Conservation (phyloP, 2,888 invertebrate genomes). For the Rhodophaea formosa region DNA sequence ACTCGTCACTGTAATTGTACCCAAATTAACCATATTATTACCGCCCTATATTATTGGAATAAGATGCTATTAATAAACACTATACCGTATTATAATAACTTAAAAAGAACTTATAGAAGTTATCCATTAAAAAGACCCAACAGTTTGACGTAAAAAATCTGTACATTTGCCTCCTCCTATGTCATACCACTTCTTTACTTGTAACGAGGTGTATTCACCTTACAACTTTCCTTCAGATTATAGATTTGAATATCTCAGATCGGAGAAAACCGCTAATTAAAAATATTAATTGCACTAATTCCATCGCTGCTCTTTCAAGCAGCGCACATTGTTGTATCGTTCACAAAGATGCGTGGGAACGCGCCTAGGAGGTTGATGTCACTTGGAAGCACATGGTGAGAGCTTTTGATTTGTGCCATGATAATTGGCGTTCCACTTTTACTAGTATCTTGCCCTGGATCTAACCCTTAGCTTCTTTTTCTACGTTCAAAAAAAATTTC, state of each 20-base stretch:
- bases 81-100: too few relatives aligned
- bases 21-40: too few relatives aligned
- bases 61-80: too few relatives aligned
- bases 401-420: slow-evolving; percentile 38
- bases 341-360: slow-evolving; percentile 35
- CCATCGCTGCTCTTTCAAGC: slow-evolving; percentile 27
- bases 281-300: slow-evolving; percentile 26
- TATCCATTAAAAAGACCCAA: too few relatives aligned
- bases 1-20: too few relatives aligned
- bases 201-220: not conserved
- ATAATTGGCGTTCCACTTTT: slow-evolving; percentile 33
- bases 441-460: slow-evolving; percentile 18
- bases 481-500: too few relatives aligned
- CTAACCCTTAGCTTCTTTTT: not conserved
- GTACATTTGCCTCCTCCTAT: too few relatives aligned
- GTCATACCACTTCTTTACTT: not conserved
- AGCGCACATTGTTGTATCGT: slow-evolving; percentile 32
- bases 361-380: slow-evolving; percentile 27
- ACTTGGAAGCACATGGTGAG: slow-evolving; percentile 22
- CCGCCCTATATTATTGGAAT: too few relatives aligned
- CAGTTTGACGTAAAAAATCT: too few relatives aligned
- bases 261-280: slow-evolving; percentile 30
- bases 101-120: too few relatives aligned
- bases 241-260: slow-evolving; percentile 1
- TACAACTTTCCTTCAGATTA: slow-evolving; percentile 5